Base-by-base conservation (phyloP, 2,797 vertebrate species). In the Typhlichthys subterraneus region DNA sequence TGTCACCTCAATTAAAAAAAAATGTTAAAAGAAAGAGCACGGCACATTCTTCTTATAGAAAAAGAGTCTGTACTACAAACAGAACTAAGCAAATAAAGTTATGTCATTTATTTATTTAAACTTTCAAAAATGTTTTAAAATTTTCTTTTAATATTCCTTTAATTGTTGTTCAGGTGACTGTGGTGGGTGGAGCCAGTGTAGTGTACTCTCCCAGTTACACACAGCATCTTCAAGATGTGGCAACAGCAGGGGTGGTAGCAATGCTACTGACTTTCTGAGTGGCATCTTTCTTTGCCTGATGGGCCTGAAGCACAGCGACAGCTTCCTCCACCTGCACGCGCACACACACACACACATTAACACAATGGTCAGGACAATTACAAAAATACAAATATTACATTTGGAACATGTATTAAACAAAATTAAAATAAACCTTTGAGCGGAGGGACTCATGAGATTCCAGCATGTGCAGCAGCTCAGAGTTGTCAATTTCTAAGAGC, bases 401-500 rank as follows among this genome's bases (percentile, higher is more conserved):
- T 11, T 49, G 8, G 4, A 12, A 5, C 13, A 19, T n/a, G 0
- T n/a, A 53, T 38, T 23, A 23, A 58, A 46, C 8, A 57, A 15
- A 14, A 48, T 48, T 4, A 14, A 48, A n/a, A 31, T 12, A 6
- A 31, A 99, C 97, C 94, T 99, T 99, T 53, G 97, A 99, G 10
- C 97, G 96, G 67, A 99, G 93, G 59, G 97, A 98, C 82, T 99
- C 98, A 0, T 98, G 97, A 57, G 98, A 99, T 80, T 99, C 97
- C 33, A 99, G 88, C 98, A 99, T 99, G 80, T 99, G 97, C 60
- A 99, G 91, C 65, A 99, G 91, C 80, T 99, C 98, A 0, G 97
- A 99, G 87, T 99, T 99, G 86, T 99, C 98, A 0, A 99, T 99
- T 88, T 99, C 98, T 56, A 99, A 93, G 86, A 99, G 89, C 98